Evolutionary conservation across 2,888 invertebrate genomes (phyloP).

Genomic region (Stenolophus ochropezus): DNA sequence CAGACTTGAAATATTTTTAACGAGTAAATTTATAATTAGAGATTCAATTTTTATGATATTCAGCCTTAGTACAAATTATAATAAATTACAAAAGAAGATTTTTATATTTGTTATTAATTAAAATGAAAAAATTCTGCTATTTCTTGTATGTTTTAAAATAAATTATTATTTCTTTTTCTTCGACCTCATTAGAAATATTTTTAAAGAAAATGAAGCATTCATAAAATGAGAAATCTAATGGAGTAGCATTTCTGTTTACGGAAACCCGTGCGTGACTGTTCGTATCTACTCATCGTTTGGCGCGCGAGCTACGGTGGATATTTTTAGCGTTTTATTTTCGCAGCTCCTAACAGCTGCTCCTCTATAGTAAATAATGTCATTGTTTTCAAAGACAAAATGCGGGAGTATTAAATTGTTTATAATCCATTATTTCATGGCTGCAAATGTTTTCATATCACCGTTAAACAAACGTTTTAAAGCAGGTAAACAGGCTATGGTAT

Average conservation of each 20-base stretch:
- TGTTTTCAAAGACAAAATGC: constrained; percentile 8
- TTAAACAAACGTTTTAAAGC: not conserved
- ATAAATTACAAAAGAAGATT: too few species aligned
- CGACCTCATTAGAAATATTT: not conserved
- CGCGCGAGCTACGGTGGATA: constrained; percentile 33
- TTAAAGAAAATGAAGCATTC: not conserved
- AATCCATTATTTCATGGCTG: not conserved
- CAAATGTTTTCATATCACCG: not conserved
- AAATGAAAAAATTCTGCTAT: too few species aligned
- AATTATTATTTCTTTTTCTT: not conserved
- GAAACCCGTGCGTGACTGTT: constrained; percentile 26
- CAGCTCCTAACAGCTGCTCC: constrained; percentile 15
- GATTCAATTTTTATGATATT: too few species aligned
- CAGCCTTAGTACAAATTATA: too few species aligned
- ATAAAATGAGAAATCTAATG: constrained; percentile 8
- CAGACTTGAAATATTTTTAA: too few species aligned
- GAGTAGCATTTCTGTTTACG: not conserved
- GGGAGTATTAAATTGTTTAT: not conserved
- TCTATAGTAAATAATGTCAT: constrained; percentile 46
- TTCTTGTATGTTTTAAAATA: too few species aligned
- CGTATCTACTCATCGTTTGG: constrained; percentile 35
- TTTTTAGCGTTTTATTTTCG: constrained; percentile 53
- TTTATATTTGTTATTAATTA: too few species aligned
- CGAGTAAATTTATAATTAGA: too few species aligned
- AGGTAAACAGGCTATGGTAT: not conserved